A percentile compares a stretch with the other conserved stretches of the same genome.
Evolutionary conservation across 1,140 invertebrate species (phyloP).

Genomic region (Sinella curviseta): DNA sequence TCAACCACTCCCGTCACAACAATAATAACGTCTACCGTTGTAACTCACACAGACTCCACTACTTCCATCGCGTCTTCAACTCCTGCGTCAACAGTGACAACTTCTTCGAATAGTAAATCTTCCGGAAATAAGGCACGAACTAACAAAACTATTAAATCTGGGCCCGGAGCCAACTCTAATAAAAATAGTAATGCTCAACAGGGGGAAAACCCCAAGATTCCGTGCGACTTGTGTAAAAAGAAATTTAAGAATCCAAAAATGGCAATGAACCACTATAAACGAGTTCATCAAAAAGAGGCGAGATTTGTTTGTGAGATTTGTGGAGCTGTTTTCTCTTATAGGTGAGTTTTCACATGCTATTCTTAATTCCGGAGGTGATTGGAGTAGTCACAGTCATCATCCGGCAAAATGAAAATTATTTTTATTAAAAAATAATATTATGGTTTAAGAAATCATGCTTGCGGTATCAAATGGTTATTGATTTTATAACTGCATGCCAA

Average conservation of each 20-base stretch:
- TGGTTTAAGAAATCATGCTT: no score
- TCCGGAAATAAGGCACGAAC: background rate
- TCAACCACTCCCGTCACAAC: background rate
- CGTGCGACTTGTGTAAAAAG: constrained; percentile 32
- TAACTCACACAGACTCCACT: constrained; percentile 18
- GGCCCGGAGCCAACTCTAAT: background rate
- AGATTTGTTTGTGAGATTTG: constrained; percentile 41
- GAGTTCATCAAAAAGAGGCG: constrained; percentile 40
- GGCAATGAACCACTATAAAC: constrained; percentile 34
- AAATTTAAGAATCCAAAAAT: constrained; percentile 41
- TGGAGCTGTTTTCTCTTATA: constrained; percentile 39
- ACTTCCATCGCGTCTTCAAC: background rate
- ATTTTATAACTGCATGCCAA: no score
- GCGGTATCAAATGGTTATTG: no score
- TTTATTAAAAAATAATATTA: no score
- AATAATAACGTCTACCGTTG: constrained; percentile 19
- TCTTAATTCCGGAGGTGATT: background rate
- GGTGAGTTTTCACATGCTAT: constrained; percentile 26
- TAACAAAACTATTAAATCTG: background rate
- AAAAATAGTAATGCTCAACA: constrained; percentile 3
- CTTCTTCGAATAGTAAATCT: background rate
- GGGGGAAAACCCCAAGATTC: background rate
- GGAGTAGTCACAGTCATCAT: background rate
- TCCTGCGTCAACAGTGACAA: background rate
- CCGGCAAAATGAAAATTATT: background rate